These are phyloP conservation scores for Eubasilissa regina DNA, from an alignment of 1,140 invertebrate genomes.

Conservation along the genomic window DNA sequence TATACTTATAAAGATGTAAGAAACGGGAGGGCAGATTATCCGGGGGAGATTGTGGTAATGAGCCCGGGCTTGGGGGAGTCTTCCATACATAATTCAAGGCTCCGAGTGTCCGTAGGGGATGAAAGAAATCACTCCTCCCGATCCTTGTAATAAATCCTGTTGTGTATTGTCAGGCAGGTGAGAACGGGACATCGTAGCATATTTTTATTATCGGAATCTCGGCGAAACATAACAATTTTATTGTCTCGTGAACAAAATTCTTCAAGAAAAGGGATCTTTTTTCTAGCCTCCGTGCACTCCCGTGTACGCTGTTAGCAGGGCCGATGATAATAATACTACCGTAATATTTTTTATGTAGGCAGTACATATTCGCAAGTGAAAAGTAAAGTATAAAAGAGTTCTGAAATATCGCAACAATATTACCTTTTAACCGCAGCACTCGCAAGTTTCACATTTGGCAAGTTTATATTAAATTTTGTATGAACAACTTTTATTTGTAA, in stretches of 20 bases:
- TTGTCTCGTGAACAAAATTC: conserved; percentile 24
- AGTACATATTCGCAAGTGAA: no score
- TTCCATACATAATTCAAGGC: conserved; percentile 40
- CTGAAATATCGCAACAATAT: no score
- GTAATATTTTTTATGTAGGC: no score
- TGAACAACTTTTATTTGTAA: no score
- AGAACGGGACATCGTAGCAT: background rate
- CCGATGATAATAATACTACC: no score
- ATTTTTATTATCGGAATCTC: conserved; percentile 27
- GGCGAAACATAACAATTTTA: conserved; percentile 23
- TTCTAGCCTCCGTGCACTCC: no score
- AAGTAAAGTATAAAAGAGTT: no score
- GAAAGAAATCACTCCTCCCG: conserved; percentile 16
- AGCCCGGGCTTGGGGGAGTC: conserved; percentile 2
- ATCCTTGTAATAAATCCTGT: conserved; percentile 16
- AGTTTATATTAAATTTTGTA: no score
- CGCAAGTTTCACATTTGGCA: no score
- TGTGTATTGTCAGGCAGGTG: background rate
- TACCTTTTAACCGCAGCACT: no score
- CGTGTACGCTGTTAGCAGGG: no score
- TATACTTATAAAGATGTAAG: background rate
- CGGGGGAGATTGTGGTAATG: conserved; percentile 31
- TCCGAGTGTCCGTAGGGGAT: conserved; percentile 22
- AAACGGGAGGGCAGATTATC: conserved; percentile 18
- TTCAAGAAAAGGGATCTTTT: no score